These are phyloP conservation scores for Chrysaora quinquecirrha DNA, from an alignment of 30 jellyfish, hydroid and myxozoan genomes.

Conservation along the genomic window DNA sequence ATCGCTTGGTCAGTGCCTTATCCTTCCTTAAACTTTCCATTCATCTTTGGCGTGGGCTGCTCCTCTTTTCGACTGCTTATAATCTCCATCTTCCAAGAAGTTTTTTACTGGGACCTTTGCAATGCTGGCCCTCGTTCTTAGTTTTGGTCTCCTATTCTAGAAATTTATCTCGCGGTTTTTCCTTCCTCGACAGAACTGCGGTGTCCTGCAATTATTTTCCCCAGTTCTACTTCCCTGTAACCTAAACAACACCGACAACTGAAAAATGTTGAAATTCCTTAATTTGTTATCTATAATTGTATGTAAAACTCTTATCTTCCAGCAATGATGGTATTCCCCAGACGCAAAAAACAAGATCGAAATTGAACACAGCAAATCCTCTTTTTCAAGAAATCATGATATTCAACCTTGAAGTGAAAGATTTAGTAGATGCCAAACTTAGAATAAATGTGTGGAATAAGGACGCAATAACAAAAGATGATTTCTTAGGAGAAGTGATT, in stretches of 20 bases:
- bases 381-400: slow-evolving; percentile 78
- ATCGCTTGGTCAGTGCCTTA: too few species aligned
- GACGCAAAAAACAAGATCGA: slow-evolving; percentile 58
- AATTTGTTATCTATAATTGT: not conserved
- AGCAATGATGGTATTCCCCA: slow-evolving; percentile 40
- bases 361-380: slow-evolving; percentile 76
- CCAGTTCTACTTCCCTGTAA: too few species aligned
- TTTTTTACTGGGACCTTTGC: too few species aligned
- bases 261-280: not conserved
- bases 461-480: slow-evolving; percentile 66
- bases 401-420: slow-evolving; percentile 62
- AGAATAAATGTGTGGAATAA: slow-evolving; percentile 74
- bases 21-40: too few species aligned
- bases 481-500: slow-evolving; percentile 80
- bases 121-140: too few species aligned
- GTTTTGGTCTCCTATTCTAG: too few species aligned
- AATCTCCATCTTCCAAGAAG: too few species aligned
- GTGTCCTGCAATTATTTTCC: too few species aligned
- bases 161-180: too few species aligned
- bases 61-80: too few species aligned
- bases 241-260: not conserved
- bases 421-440: slow-evolving; percentile 71
- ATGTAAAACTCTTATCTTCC: not conserved
- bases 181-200: too few species aligned
- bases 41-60: too few species aligned